phyloP scores from a whole-genome alignment of 2,888 invertebrate species.

The Pediacus dermestoides region DNA sequence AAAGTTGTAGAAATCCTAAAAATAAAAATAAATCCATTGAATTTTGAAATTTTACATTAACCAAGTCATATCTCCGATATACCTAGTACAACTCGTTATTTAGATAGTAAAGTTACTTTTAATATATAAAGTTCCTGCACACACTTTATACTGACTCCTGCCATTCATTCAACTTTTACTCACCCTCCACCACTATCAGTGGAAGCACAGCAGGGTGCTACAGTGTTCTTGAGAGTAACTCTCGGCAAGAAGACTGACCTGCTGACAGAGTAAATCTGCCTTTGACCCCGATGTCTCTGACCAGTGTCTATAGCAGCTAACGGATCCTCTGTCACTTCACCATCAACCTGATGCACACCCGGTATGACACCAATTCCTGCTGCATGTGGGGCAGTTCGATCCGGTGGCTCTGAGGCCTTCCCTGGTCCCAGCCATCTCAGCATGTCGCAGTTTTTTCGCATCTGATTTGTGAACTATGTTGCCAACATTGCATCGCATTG shows the following conservation, averaged over 20 bases:
- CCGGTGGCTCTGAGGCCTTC: conserved; percentile 31
- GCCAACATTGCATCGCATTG: conserved; percentile 9
- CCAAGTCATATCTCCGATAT: too few relatives aligned
- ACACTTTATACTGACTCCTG: too few relatives aligned
- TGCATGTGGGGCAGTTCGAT: conserved; percentile 12
- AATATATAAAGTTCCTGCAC: too few relatives aligned
- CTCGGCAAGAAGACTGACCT: conserved; percentile 55
- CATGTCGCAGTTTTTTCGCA: conserved; percentile 28
- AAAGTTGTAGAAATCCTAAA: too few relatives aligned
- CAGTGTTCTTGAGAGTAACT: conserved; percentile 37
- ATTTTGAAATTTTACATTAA: too few relatives aligned
- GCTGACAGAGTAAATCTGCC: conserved; percentile 57
- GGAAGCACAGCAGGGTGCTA: conserved; percentile 16
- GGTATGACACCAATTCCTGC: conserved; percentile 6
- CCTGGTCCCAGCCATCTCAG: conserved; percentile 43
- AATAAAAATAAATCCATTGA: too few relatives aligned
- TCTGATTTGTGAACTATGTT: conserved; percentile 1
- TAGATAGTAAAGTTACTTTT: too few relatives aligned
- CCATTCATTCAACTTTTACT: too few relatives aligned
- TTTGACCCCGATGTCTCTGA: conserved; percentile 29
- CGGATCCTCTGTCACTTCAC: conserved; percentile 52
- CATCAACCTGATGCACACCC: conserved; percentile 16
- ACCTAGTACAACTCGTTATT: too few relatives aligned
- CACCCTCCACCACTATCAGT: conserved; percentile 34
- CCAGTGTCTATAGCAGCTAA: conserved; percentile 49